Evolutionary conservation across 64 coral and sea anemone genomes (phyloP).

Genomic region (Catalaphyllia jardinei): DNA sequence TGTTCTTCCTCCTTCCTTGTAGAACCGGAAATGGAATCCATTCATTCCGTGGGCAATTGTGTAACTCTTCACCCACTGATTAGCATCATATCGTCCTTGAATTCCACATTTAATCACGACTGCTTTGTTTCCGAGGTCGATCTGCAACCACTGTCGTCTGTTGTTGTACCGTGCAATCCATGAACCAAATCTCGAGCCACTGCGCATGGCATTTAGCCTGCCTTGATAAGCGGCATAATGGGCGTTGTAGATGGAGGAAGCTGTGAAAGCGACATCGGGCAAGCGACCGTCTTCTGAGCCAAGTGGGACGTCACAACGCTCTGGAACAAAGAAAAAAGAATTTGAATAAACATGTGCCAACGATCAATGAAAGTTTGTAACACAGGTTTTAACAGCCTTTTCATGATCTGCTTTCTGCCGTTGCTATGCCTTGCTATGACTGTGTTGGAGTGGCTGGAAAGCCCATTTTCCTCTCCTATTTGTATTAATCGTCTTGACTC

Average conservation of each 20-base stretch:
- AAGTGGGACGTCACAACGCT: conserved; percentile 59
- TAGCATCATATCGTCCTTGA: conserved; percentile 63
- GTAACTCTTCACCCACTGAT: conserved; percentile 64
- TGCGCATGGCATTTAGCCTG: conserved; percentile 55
- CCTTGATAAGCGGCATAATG: conserved; percentile 60
- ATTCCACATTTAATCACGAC: conserved; percentile 38
- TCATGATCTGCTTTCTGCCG: too few relatives aligned
- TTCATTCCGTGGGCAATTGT: conserved; percentile 37
- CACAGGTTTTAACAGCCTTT: too few relatives aligned
- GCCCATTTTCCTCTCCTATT: too few relatives aligned
- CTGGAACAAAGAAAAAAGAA: not conserved
- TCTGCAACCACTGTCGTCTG: conserved; percentile 56
- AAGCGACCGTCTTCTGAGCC: conserved; percentile 72
- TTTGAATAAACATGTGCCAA: not conserved
- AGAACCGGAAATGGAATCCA: conserved; percentile 30
- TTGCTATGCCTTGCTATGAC: too few relatives aligned
- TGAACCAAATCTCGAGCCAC: conserved; percentile 44
- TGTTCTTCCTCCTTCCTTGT: conserved; percentile 46
- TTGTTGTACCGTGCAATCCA: conserved; percentile 78
- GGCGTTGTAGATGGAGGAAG: conserved; percentile 34
- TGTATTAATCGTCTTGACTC: too few relatives aligned
- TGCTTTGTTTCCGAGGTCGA: conserved; percentile 62
- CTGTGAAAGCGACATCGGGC: conserved; percentile 61
- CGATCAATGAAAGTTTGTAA: not conserved
- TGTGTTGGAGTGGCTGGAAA: too few relatives aligned